A percentile compares a stretch with the other conserved stretches of the same genome.
Evolutionary conservation across 2,797 vertebrate species (phyloP).

Genomic region (Scleropages formosus): DNA sequence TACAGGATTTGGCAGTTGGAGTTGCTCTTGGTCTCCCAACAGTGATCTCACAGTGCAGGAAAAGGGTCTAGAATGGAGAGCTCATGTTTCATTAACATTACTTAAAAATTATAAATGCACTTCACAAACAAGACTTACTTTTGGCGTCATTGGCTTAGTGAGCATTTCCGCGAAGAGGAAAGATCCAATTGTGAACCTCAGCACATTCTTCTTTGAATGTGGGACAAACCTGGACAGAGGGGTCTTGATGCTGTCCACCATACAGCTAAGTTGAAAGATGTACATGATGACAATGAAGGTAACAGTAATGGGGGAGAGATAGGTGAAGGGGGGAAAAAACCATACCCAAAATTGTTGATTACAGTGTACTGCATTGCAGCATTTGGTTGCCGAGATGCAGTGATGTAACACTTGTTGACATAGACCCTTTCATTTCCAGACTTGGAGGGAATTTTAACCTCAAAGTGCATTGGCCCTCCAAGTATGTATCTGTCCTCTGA

Average conservation of each 20-base stretch:
- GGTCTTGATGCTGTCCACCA: slow-evolving; percentile 55
- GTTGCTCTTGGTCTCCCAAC: slow-evolving; percentile 38
- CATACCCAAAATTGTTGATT: slow-evolving; percentile 63
- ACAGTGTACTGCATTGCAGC: slow-evolving; percentile 46
- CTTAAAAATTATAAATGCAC: fast-evolving
- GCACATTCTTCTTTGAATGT: slow-evolving; percentile 12
- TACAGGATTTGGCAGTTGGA: slow-evolving; percentile 56
- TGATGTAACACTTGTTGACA: slow-evolving; percentile 61
- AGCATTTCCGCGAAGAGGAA: slow-evolving; percentile 48
- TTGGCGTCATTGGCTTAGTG: not conserved
- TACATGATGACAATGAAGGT: not conserved
- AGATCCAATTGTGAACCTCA: slow-evolving; percentile 53
- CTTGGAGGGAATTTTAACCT: slow-evolving; percentile 30
- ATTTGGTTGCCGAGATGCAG: slow-evolving; percentile 30
- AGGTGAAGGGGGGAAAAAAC: not conserved
- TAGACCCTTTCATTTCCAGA: slow-evolving; percentile 37
- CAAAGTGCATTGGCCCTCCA: slow-evolving; percentile 59
- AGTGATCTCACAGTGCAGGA: slow-evolving; percentile 62
- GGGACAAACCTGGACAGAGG: slow-evolving; percentile 49
- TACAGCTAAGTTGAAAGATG: slow-evolving; percentile 54
- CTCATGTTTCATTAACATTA: not conserved
- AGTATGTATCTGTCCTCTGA: slow-evolving; percentile 37
- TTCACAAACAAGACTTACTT: slow-evolving; percentile 44
- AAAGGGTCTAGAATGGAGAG: slow-evolving; percentile 49
- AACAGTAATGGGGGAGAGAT: not conserved